Conservation (phyloP, 2,797 vertebrate species). For the Enteromius trimaculatus region DNA sequence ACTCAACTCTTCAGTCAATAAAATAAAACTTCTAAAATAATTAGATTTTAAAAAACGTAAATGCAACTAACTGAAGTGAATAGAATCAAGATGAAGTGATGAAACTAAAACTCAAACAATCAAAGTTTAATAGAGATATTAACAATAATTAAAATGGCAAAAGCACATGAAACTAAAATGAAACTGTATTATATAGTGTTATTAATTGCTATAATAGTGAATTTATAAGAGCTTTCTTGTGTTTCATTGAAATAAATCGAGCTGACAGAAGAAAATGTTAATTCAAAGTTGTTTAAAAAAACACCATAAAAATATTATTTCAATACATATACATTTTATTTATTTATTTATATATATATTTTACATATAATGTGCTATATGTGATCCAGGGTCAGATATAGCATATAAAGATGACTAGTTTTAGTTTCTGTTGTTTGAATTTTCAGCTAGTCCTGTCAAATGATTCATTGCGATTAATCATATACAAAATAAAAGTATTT, state of each 20-base stretch:
- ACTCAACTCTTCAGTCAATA: background rate
- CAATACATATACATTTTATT: too few relatives aligned
- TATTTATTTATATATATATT: too few relatives aligned
- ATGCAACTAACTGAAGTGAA: background rate
- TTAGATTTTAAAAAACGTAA: background rate
- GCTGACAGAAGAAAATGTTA: conserved; percentile 26
- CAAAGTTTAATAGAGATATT: background rate
- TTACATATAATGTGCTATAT: background rate
- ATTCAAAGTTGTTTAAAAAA: background rate
- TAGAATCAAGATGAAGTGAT: background rate
- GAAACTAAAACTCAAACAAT: background rate
- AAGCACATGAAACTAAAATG: background rate
- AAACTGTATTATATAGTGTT: background rate
- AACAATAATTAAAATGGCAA: background rate
- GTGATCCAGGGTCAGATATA: background rate
- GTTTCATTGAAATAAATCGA: conserved; percentile 25
- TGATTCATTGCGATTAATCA: too few relatives aligned
- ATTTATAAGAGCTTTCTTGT: background rate
- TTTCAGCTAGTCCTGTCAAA: too few relatives aligned
- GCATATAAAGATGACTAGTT: background rate
- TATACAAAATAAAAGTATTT: too few relatives aligned
- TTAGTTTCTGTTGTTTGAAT: background rate
- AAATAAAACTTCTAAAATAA: background rate
- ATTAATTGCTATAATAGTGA: background rate
- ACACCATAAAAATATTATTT: background rate